Base-by-base conservation (phyloP, 2,113 vertebrate genomes). In the Pseudopipra pipra region DNA sequence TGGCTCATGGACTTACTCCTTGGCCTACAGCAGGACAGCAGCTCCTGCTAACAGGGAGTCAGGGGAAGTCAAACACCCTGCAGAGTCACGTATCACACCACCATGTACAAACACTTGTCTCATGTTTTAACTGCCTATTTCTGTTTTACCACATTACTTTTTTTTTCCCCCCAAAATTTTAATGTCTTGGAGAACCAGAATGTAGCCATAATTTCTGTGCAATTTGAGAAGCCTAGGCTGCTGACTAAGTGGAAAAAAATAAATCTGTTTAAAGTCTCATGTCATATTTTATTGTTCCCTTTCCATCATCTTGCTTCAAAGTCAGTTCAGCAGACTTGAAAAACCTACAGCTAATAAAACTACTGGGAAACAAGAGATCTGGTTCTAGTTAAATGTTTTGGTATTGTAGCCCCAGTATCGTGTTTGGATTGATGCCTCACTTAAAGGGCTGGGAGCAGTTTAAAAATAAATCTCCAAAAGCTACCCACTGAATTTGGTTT, bases 281-380 rank as follows among this genome's bases (percentile, higher is more conserved):
- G 14, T 80, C 47, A 4, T 67, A 19, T 70, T 81, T 89, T 87
- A 66, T 81, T 91, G 74, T 91, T 91, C 37, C 37, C 18, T 73
- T 58, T 80, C 72, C 43, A 84, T 77, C 31, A 20, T 79, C 37
- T 55, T 72, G 63, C 76, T 90, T 91, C 94, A 89, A 86, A 96
- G 87, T 62, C 51, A 51, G 46, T 62, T 80, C 68, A 94, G 47
- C 31, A 67, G 87, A 67, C 81, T 94, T 87, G 70, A 58, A 89
- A 93, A 89, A 87, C 28, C 52, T 77, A 62, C 44, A 44, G 66
- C 61, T 67, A 78, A 51, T 86, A 90, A 87, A 90, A 77, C 67
- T 71, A 23, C 65, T 78, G 80, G 43, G 52, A 77, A 86, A 74
- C 35, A 62, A 39, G 76, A 84, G 43, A 13, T 91, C 81, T 92